phyloP scores from a whole-genome alignment of 2,888 invertebrate genomes.

The Meghimatium bilineatum region DNA sequence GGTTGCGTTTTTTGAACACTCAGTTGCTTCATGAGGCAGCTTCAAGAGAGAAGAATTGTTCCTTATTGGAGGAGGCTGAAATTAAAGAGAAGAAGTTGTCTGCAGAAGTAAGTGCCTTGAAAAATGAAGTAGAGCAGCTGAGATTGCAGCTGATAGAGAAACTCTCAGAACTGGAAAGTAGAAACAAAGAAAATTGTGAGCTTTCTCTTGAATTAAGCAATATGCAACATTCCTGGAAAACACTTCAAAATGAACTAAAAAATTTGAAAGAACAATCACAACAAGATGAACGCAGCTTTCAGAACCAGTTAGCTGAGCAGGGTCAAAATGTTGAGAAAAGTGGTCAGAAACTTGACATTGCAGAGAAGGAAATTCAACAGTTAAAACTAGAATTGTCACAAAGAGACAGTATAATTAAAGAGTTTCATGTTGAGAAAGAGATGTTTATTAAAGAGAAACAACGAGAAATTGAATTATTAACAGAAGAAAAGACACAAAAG shows the following conservation, averaged over 20 bases:
- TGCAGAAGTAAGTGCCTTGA: slow-evolving; percentile 11
- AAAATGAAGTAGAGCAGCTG: slow-evolving; percentile 30
- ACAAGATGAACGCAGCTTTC: slow-evolving; percentile 27
- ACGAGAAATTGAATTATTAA: slow-evolving; percentile 8
- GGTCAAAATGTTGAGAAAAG: slow-evolving; percentile 18
- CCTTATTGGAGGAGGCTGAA: slow-evolving; percentile 16
- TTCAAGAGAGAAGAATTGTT: slow-evolving; percentile 26
- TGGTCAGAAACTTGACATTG: not conserved
- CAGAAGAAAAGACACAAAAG: slow-evolving; percentile 34
- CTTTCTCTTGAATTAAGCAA: slow-evolving; percentile 35
- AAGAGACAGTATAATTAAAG: slow-evolving; percentile 32
- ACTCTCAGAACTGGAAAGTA: slow-evolving; percentile 36
- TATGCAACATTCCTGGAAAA: slow-evolving; percentile 19
- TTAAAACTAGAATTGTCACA: slow-evolving; percentile 34
- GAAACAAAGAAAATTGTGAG: slow-evolving; percentile 38
- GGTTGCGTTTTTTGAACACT: slow-evolving; percentile 38
- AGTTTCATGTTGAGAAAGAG: slow-evolving; percentile 25
- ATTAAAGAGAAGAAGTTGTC: slow-evolving; percentile 17
- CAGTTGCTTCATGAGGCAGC: slow-evolving; percentile 39
- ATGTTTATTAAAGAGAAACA: slow-evolving; percentile 25
- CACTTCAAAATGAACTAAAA: slow-evolving; percentile 25
- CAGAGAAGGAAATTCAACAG: slow-evolving; percentile 7
- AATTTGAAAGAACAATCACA: not conserved
- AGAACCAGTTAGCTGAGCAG: slow-evolving; percentile 28
- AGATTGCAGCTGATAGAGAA: slow-evolving; percentile 38